Evolutionary conservation across 2,797 vertebrate genomes (phyloP).

Genomic region (Pygocentrus nattereri): DNA sequence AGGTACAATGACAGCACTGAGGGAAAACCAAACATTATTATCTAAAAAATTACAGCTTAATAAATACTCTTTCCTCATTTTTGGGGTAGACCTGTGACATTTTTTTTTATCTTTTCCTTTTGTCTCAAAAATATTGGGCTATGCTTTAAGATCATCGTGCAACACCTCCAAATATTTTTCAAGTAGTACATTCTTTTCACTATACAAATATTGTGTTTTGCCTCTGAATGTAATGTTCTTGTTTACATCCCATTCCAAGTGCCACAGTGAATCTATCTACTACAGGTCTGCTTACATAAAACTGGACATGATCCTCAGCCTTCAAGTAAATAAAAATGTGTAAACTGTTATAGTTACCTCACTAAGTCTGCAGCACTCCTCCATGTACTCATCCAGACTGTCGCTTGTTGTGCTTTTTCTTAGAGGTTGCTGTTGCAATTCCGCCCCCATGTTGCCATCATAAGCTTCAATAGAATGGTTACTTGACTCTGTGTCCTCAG

Average conservation of each 20-base stretch:
- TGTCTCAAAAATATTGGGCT: not conserved
- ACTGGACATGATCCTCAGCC: not conserved
- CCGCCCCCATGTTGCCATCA: slow-evolving; percentile 64
- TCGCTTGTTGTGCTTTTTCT: slow-evolving; percentile 80
- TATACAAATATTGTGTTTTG: not conserved
- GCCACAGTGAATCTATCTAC: not conserved
- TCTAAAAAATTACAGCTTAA: too few species aligned
- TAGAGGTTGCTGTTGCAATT: slow-evolving; percentile 66
- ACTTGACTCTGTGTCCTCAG: slow-evolving; percentile 62
- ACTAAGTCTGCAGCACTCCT: slow-evolving; percentile 87
- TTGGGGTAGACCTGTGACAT: too few species aligned
- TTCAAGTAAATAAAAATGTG: slow-evolving; percentile 34
- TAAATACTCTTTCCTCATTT: too few species aligned
- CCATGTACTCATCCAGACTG: slow-evolving; percentile 89
- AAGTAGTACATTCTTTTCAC: not conserved
- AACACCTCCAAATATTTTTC: not conserved
- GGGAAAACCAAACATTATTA: too few species aligned
- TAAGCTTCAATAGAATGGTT: slow-evolving; percentile 60
- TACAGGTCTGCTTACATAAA: slow-evolving; percentile 24
- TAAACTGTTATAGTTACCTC: slow-evolving; percentile 77
- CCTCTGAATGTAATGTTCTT: slow-evolving; percentile 13
- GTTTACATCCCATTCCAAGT: slow-evolving; percentile 10
- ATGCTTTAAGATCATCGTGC: not conserved
- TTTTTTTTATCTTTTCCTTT: too few species aligned
- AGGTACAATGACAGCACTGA: too few species aligned